Evolutionary conservation across 2,888 invertebrate species (phyloP), one percentile per base, ranked within the genome.

Genomic region (Calliopum simillimum): DNA sequence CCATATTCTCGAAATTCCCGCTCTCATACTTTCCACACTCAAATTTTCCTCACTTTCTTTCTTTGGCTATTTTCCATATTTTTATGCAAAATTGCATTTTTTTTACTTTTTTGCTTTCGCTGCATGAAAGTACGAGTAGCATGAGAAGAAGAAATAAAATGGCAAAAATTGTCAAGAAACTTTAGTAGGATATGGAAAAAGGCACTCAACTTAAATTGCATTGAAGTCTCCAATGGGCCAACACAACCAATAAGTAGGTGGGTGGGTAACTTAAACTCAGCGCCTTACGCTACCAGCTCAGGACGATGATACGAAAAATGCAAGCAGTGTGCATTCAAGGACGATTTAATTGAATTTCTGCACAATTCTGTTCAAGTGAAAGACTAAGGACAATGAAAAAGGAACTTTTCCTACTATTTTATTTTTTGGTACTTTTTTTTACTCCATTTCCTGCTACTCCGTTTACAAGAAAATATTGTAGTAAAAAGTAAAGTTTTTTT

Each of bases 311-410:
- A 21, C 55, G 55, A 4, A 13, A n/a, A 21, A 13, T 16, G 21
- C 16, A 13, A 21, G 13, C 13, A 55, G 19, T 16, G 55, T 16
- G 16, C 55, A 21, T 55, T 55, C 55, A 55, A 55, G 55, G 55
- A 55, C 55, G 21, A 19, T 55, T 55, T 55, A 55, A 55, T 55
- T 55, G 55, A 55, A 55, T 55, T 55, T 55, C 55, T 19, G 19
- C 19, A 6, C 33, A 33, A 8, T 33, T 8, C 33, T 8, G 33
- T 33, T 33, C 33, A 33, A 33, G 33, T 55, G 19, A 55, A 16
- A 21, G 13, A 21, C 13, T 2, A 16, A 21, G 13, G n/a, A 19
- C 23, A 55, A 12, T 19, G 55, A 2, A 21, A 51, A 21, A 19
- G 55, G 21, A 49, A 21, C 16, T 33, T 33, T 33, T 33, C 5